Evolutionary conservation across 2,797 vertebrate genomes (phyloP), one percentile per base, ranked within the genome.

Genomic region (Pseudomugil gertrudae): DNA sequence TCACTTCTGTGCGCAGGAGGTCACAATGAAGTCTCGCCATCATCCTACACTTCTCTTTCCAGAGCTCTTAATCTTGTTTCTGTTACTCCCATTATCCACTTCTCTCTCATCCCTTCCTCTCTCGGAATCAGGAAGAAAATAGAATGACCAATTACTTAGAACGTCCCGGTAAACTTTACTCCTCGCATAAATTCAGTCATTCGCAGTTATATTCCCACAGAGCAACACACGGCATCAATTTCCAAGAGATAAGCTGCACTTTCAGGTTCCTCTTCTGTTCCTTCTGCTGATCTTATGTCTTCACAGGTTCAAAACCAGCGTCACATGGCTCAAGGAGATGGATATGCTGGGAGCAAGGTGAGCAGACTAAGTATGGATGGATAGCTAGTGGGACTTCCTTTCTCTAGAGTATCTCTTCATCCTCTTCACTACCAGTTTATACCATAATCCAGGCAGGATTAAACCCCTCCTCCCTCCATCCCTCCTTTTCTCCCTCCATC

Each of bases 391-490:
- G 81, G 69, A 84, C 83, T 86, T 86, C 69, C 76, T 78, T 73
- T 75, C 71, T 81, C 62, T 36, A 73, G 68, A 38, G 62, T 81
- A 83, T 87, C 83, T 80, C 82, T 69, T 86, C 79, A 72, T 88
- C 62, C 81, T 84, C 76, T 81, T 69, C 62, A 53, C 73, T 67
- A 87, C 88, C 78, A 87, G 86, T 93, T 91, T 92, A 89, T 85
- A 89, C 85, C 74, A 89, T 95, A 95, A 95, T 78, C 84, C 90
- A 91, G 78, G 86, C 86, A 83, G 90, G 93, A 95, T 95, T 95
- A 94, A 93, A 92, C 89, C 90, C 93, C 90, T 89, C 91, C 89
- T 92, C 87, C 88, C 83, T 84, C 76, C 60, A 76, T 85, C 70
- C 57, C 50, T 83, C 63, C 36, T 57, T 68, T 65, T 61, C 60